Evolutionary conservation across 2,888 invertebrate species (phyloP).

Genomic region (Biston stratarius): DNA sequence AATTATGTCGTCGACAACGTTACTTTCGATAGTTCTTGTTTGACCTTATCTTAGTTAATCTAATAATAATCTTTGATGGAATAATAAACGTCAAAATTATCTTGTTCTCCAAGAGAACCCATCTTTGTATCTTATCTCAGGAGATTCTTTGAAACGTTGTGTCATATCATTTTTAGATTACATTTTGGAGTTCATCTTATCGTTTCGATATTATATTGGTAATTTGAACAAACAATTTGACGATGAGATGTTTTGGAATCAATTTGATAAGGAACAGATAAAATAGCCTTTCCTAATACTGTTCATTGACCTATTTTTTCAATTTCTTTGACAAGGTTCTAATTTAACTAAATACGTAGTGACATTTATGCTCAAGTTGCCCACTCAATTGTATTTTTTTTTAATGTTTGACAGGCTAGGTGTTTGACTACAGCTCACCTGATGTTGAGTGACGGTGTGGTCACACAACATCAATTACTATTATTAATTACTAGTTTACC

Average conservation of each 20-base stretch:
- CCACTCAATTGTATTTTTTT: no score
- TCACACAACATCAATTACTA: no score
- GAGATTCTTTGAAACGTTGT: slow-evolving; percentile 53
- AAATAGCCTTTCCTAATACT: neutral
- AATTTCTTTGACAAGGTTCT: neutral
- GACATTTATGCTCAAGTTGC: no score
- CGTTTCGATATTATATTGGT: slow-evolving; percentile 24
- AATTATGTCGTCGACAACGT: slow-evolving; percentile 71
- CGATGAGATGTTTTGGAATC: slow-evolving; percentile 26
- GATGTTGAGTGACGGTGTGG: no score
- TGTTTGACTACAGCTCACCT: no score
- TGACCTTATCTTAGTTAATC: slow-evolving; percentile 51
- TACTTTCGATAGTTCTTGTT: slow-evolving; percentile 49
- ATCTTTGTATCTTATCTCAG: slow-evolving; percentile 73
- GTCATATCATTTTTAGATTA: slow-evolving; percentile 47
- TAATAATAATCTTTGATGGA: slow-evolving; percentile 52
- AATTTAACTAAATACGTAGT: neutral
- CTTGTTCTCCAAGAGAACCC: slow-evolving; percentile 52
- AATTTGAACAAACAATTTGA: slow-evolving; percentile 29
- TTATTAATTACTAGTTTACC: no score
- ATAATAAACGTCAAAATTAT: slow-evolving; percentile 56
- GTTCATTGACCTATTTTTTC: neutral
- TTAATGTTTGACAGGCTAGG: no score
- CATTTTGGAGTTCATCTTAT: slow-evolving; percentile 26
- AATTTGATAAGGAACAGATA: slow-evolving; percentile 5